Evolutionary conservation across 2,797 vertebrate genomes (phyloP).

Genomic region (Eleutherodactylus coqui): DNA sequence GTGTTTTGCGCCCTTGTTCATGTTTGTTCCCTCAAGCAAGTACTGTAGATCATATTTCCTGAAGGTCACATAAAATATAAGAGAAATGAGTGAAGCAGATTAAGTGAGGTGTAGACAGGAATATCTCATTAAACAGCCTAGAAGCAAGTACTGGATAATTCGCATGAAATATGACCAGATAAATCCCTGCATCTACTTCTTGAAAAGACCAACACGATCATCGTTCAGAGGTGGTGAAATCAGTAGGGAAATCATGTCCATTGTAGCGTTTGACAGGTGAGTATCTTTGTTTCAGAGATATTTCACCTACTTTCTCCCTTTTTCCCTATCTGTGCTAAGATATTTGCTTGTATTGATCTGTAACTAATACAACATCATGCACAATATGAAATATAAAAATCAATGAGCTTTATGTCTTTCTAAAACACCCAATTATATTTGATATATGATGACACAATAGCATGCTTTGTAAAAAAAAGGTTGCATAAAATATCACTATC

Average conservation of each 20-base stretch:
- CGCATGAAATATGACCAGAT: slow-evolving; percentile 63
- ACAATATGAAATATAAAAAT: slow-evolving; percentile 39
- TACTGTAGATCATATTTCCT: slow-evolving; percentile 57
- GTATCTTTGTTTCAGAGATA: slow-evolving; percentile 62
- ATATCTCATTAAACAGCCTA: slow-evolving; percentile 70
- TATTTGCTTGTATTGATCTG: slow-evolving; percentile 46
- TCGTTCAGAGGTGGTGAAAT: slow-evolving; percentile 59
- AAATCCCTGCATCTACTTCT: slow-evolving; percentile 63
- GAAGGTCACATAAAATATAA: slow-evolving; percentile 69
- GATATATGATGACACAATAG: slow-evolving; percentile 43
- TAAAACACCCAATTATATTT: slow-evolving; percentile 45
- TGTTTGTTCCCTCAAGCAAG: slow-evolving; percentile 28
- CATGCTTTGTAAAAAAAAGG: slow-evolving; percentile 26
- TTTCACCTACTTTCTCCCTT: slow-evolving; percentile 56
- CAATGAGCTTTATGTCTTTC: slow-evolving; percentile 28
- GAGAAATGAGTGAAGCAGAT: slow-evolving; percentile 74
- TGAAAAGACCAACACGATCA: slow-evolving; percentile 59
- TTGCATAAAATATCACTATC: slow-evolving; percentile 12
- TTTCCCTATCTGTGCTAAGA: slow-evolving; percentile 31
- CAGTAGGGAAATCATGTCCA: slow-evolving; percentile 63
- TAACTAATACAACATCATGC: slow-evolving; percentile 53
- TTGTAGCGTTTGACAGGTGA: slow-evolving; percentile 67
- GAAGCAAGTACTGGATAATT: slow-evolving; percentile 69
- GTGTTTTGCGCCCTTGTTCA: not conserved
- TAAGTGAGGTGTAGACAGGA: slow-evolving; percentile 71